Base-by-base conservation (phyloP, 2,888 invertebrate genomes). In the Epinotia bilunana region DNA sequence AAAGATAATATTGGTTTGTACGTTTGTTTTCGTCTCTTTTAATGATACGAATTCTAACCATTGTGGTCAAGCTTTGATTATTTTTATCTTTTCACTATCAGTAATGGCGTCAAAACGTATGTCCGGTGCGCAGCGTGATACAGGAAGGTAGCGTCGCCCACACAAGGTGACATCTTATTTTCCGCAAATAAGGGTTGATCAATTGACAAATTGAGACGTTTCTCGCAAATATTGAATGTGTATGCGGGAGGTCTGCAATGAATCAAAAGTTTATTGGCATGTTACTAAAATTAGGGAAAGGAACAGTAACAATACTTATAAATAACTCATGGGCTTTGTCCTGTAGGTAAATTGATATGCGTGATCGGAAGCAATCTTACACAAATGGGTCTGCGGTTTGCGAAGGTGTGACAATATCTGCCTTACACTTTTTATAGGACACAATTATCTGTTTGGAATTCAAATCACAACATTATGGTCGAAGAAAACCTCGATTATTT, bases 21-120 rank as follows among this genome's bases (percentile, higher is more conserved):
- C 16, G 9, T 9, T 23, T 61, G 39, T 76, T 72, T 65, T 68
- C 61, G 23, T 28, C 46, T 33, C 65, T 18, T 28, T 49, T 72
- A 76, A 77, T 76, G 62, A 77, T 67, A 76, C 79, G 77, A 80
- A 72, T 79, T 77, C 78, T 81, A 78, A 80, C 80, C 85, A 83
- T 85, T 88, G 89, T 90, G 92, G 93, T 92, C 92, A 91, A 89
- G 84, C 82, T 79, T 82, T 91, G 92, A 93, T 92, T 92, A 91
- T 90, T 87, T 87, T 92, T 93, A 92, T 92, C 91, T 88, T 67
- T 75, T 68, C 79, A 79, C 81, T 90, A 93, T 93, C 93, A 89
- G 76, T 87, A 90, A 92, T 89, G 88, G 93, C 90, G 93, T 93
- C 92, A 94, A 93, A 93, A 91, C 88, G 82, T 86, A 87, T 94